phyloP scores from a whole-genome alignment of 2,888 invertebrate genomes.

The Aelia acuminata region DNA sequence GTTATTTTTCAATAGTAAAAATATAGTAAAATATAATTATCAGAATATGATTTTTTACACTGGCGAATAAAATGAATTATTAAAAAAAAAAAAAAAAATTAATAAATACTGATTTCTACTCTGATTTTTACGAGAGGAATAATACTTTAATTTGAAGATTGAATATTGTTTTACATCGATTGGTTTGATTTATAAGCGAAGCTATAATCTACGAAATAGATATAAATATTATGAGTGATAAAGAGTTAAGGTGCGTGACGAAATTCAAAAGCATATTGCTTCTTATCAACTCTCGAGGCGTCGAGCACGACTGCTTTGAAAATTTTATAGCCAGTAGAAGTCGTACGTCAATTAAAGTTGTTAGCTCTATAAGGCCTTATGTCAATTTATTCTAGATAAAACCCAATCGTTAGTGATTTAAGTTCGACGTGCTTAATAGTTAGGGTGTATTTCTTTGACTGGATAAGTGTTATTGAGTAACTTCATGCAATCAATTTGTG shows the following conservation, averaged over 20 bases:
- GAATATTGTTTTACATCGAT: background rate
- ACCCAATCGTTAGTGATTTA: conserved; percentile 1
- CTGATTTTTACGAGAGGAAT: background rate
- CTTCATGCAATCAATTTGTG: background rate
- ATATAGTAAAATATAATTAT: too few species aligned
- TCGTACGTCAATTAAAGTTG: background rate
- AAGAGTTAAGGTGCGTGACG: background rate
- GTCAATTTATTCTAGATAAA: conserved; percentile 19
- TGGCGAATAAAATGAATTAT: too few species aligned
- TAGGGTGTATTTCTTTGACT: background rate
- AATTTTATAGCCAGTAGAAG: background rate
- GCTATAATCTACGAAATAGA: background rate
- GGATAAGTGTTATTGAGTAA: background rate
- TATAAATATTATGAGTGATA: conserved; percentile 6
- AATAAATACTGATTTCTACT: too few species aligned
- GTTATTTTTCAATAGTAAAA: too few species aligned
- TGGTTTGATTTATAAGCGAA: background rate
- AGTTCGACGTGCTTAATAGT: background rate
- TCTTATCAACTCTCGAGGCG: background rate
- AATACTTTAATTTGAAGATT: background rate
- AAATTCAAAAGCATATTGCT: background rate
- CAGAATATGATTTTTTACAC: too few species aligned
- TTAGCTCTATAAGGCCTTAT: background rate
- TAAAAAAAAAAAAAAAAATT: too few species aligned
- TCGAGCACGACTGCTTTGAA: background rate